Conservation (phyloP, 2,113 vertebrate genomes). For the Eurystomus gularis region DNA sequence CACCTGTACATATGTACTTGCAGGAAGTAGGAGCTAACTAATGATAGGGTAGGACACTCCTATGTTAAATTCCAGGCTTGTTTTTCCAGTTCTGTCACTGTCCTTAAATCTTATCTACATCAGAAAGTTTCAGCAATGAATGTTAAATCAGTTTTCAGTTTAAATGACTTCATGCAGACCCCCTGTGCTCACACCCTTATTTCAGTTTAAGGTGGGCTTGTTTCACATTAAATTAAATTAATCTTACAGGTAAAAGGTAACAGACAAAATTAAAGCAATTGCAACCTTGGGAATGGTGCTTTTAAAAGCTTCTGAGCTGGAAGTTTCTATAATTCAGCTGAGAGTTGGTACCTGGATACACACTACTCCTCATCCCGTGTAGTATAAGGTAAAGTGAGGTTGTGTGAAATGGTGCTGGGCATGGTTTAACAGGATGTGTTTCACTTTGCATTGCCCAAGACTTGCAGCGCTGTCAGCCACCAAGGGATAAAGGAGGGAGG, state of each 20-base stretch:
- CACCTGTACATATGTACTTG: not conserved
- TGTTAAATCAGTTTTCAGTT: not conserved
- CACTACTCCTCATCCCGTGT: not conserved
- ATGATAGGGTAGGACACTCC: not conserved
- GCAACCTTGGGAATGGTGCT: not conserved
- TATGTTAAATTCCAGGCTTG: not conserved
- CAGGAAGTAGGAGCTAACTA: not conserved
- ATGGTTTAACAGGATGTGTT: not conserved
- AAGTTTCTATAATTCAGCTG: not conserved
- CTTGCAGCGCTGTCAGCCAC: not conserved
- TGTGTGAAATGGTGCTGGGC: not conserved
- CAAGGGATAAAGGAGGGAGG: not conserved
- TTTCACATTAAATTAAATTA: not conserved
- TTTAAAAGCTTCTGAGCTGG: not conserved
- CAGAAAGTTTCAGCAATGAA: not conserved
- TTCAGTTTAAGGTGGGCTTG: not conserved
- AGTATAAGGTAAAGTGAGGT: not conserved
- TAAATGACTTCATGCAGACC: not conserved
- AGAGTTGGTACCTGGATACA: not conserved
- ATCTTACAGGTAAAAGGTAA: not conserved
- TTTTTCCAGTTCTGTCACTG: slow-evolving; percentile 25
- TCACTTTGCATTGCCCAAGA: not conserved
- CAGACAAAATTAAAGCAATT: not conserved
- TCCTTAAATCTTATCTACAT: slow-evolving; percentile 10
- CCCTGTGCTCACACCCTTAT: not conserved